These are phyloP conservation scores for Lasioglossum oenotherae DNA, from an alignment of 2,888 invertebrate genomes.

Conservation along the genomic window DNA sequence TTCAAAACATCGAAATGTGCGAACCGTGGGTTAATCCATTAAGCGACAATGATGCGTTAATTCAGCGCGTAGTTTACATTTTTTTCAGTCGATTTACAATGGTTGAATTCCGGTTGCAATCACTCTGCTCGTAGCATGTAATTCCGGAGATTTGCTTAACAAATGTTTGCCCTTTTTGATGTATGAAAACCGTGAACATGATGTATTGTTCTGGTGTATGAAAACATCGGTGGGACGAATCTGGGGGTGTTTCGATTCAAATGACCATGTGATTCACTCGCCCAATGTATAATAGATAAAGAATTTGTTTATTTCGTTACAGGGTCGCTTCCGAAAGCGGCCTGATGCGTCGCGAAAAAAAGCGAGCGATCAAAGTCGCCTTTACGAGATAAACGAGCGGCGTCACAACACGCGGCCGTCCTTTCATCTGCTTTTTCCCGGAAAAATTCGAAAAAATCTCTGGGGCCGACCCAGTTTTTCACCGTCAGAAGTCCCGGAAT, in stretches of 20 bases:
- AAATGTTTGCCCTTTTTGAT: not conserved
- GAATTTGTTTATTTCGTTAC: not conserved
- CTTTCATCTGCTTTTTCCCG: not conserved
- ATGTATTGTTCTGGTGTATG: too few species aligned
- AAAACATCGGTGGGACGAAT: not conserved
- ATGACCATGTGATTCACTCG: not conserved
- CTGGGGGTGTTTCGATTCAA: not conserved
- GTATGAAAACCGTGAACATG: not conserved
- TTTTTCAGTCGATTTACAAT: not conserved
- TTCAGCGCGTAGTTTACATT: not conserved
- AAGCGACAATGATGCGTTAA: not conserved
- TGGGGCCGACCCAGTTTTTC: not conserved
- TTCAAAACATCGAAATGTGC: not conserved
- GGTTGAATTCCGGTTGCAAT: not conserved
- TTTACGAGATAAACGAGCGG: not conserved
- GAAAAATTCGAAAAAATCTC: not conserved
- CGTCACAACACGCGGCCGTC: not conserved
- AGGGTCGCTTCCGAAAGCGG: not conserved
- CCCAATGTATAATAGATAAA: not conserved
- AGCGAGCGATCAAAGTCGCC: not conserved
- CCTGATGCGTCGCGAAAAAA: not conserved
- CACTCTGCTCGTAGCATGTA: not conserved
- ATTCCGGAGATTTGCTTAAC: not conserved
- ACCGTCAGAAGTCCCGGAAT: not conserved
- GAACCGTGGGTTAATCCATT: not conserved